A percentile compares a stretch with the other conserved stretches of the same genome.
These are phyloP conservation scores for Drosophila sordidula DNA, from an alignment of 2,888 invertebrate species.

Conservation along the genomic window DNA sequence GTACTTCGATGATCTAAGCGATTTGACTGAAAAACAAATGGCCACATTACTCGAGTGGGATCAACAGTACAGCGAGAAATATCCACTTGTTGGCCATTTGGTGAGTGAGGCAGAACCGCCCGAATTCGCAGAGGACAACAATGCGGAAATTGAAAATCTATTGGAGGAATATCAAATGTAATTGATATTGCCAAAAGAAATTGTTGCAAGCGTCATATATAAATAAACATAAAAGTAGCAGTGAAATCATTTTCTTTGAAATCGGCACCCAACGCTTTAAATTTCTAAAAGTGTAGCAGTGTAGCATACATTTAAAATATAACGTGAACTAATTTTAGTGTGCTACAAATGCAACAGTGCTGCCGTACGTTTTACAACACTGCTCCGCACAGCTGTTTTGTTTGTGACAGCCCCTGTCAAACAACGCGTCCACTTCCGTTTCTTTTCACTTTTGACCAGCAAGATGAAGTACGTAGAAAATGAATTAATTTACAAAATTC, in stretches of 20 bases:
- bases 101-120: constrained; percentile 5
- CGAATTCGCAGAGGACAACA: constrained; percentile 7
- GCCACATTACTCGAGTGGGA: constrained; percentile 46
- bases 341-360: background rate
- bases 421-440: constrained; percentile 78
- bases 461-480: constrained; percentile 85
- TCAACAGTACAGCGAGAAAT: constrained; percentile 37
- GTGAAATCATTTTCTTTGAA: background rate
- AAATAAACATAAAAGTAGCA: background rate
- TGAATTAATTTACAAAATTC: constrained; percentile 62
- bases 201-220: constrained; percentile 2
- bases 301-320: no score
- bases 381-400: constrained; percentile 46
- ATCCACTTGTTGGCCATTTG: constrained; percentile 41
- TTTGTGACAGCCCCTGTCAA: constrained; percentile 66
- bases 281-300: background rate
- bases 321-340: background rate
- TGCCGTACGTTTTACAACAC: constrained; percentile 3
- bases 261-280: background rate
- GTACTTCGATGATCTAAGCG: constrained; percentile 46
- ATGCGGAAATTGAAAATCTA: background rate
- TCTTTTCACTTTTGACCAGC: constrained; percentile 84
- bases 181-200: constrained; percentile 18
- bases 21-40: constrained; percentile 34
- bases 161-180: constrained; percentile 4